Base-by-base conservation (phyloP, 2,797 vertebrate genomes). In the Austrolebias charrua region DNA sequence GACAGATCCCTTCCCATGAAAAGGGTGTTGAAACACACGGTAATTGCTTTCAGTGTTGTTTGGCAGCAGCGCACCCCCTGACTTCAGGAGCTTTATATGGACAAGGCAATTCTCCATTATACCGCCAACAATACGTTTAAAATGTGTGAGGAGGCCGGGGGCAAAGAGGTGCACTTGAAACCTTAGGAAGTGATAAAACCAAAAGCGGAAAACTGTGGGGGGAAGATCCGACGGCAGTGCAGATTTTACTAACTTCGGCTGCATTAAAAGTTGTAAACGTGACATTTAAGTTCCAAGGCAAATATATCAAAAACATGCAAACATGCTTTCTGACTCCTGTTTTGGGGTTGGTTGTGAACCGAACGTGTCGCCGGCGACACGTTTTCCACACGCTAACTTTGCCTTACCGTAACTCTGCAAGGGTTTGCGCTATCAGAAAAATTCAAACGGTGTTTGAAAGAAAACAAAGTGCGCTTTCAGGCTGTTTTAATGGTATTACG, bases 31-130 rank as follows among this genome's bases (percentile, higher is more conserved):
- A 90, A 89, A 91, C 81, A 78, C 81, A 79, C 74, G 18, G 88
- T 90, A 91, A 92, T 92, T 91, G 90, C 90, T 88, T 87, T 86
- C 86, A 66, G 73, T 88, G 88, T 86, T 77, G 72, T 87, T 88
- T 88, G 89, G 87, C 83, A 80, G 85, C 43, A 0, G 33, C 47
- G 79, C 70, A 72, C 84, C 85, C 86, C 75, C 76, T 82, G 87
- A 85, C 85, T 88, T 71, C 60, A 29, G 85, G 71, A 78, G 75
- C 69, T 84, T 89, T 89, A 82, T 87, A 84, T 80, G 88, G 84
- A 86, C 78, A 10, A 72, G 72, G 73, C 77, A 82, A 85, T 86
- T 88, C 84, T 79, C 75, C 71, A 86, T 88, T 84, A 86, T 87
- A 83, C 75, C 75, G 73, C 75, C 81, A 75, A 65, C 35, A 29